Conservation (phyloP, 1,140 invertebrate genomes). For the Lethrus apterus region DNA sequence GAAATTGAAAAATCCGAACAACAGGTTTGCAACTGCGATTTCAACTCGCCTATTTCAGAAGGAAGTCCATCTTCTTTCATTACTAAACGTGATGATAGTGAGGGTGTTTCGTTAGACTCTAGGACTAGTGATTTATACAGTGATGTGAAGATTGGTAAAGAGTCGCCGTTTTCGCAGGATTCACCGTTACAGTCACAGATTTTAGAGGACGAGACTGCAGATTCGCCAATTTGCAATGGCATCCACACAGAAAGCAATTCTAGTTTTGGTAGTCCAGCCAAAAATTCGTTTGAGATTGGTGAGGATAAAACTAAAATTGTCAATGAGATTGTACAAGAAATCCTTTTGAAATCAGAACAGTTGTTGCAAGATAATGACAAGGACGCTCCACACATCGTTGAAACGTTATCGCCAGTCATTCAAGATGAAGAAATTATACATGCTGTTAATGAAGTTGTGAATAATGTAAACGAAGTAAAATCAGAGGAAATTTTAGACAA, state of each 20-base stretch:
- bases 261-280: constrained; percentile 33
- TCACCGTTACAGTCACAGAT: constrained; percentile 33
- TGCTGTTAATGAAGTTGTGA: constrained; percentile 45
- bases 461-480: constrained; percentile 25
- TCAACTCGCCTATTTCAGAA: constrained; percentile 50
- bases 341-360: constrained; percentile 51
- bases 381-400: constrained; percentile 12
- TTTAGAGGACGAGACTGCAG: constrained; percentile 21
- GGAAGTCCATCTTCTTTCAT: constrained; percentile 47
- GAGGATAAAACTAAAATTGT: constrained; percentile 47
- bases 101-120: constrained; percentile 47
- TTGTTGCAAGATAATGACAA: constrained; percentile 40
- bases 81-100: constrained; percentile 46
- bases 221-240: constrained; percentile 37
- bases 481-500: constrained; percentile 26
- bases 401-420: constrained; percentile 42
- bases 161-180: constrained; percentile 36
- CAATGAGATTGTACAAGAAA: constrained; percentile 52
- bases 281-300: constrained; percentile 40
- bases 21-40: constrained; percentile 48
- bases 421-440: constrained; percentile 48
- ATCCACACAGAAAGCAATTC: constrained; percentile 35
- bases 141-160: constrained; percentile 45
- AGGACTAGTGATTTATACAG: constrained; percentile 47
- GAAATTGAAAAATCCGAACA: constrained; percentile 43